phyloP scores from a whole-genome alignment of 2,113 vertebrate species.

The Dasyurus viverrinus region DNA sequence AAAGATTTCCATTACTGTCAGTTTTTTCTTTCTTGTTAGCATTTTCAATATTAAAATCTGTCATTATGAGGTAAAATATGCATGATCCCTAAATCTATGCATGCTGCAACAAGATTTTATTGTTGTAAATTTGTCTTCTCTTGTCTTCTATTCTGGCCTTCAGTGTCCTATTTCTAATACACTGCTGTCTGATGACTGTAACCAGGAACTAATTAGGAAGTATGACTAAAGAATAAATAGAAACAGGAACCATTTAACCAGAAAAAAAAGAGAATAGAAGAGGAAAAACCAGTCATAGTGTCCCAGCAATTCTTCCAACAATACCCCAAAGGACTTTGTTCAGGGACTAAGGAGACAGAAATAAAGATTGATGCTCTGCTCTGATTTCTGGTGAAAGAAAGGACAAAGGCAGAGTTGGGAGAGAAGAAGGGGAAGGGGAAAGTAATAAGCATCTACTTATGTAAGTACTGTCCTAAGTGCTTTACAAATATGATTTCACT shows the following conservation, averaged over 20 bases:
- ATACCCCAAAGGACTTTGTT: neutral
- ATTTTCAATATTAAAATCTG: constrained; percentile 67
- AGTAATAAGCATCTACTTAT: neutral
- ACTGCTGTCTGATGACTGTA: constrained; percentile 63
- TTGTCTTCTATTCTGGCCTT: constrained; percentile 47
- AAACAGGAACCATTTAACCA: neutral
- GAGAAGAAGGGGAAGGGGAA: neutral
- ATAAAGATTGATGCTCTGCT: neutral
- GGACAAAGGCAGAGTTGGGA: neutral
- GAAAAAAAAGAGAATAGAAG: neutral
- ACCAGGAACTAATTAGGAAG: constrained; percentile 75
- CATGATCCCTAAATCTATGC: constrained; percentile 74
- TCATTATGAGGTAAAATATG: constrained; percentile 77
- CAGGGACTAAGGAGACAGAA: neutral
- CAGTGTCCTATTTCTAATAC: constrained; percentile 66
- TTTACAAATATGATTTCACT: neutral
- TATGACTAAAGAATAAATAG: constrained; percentile 55
- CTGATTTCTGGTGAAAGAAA: neutral
- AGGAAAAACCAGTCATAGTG: neutral
- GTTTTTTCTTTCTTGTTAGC: constrained; percentile 64
- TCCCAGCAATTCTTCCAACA: neutral
- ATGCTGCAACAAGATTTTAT: constrained; percentile 71
- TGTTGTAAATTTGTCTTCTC: constrained; percentile 73
- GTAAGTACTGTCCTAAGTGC: neutral
- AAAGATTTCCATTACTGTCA: constrained; percentile 72